These are phyloP conservation scores for Mastomys natalensis DNA, from an alignment of 2,113 vertebrate genomes.

Conservation along the genomic window DNA sequence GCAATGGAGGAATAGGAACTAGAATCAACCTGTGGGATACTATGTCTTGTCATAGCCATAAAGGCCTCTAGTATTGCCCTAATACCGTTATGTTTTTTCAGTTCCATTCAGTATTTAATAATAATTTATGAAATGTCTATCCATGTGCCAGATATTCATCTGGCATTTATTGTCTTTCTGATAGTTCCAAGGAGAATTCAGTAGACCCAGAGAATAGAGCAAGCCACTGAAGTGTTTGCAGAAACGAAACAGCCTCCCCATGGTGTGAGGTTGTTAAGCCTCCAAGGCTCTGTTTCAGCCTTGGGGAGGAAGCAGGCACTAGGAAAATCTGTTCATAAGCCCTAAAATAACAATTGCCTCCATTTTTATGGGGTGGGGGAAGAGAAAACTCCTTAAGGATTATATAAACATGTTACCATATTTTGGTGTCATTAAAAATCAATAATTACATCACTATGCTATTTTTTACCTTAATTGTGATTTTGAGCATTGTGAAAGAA, in stretches of 20 bases:
- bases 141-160: neutral
- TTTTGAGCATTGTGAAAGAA: constrained; percentile 87
- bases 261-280: neutral
- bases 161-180: neutral
- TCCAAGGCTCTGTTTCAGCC: neutral
- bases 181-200: neutral
- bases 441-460: neutral
- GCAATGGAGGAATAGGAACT: neutral
- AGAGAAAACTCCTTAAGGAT: neutral
- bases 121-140: neutral
- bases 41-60: neutral
- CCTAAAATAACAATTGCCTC: neutral
- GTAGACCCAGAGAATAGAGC: neutral
- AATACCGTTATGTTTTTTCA: neutral
- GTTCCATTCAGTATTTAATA: neutral
- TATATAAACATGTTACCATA: constrained; percentile 46
- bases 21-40: accelerated
- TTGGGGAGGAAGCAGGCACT: neutral
- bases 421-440: constrained; percentile 55
- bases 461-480: constrained; percentile 90
- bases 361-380: neutral
- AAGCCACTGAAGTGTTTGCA: neutral
- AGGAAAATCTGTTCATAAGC: neutral
- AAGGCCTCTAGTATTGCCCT: neutral
- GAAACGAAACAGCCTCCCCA: neutral